These are phyloP conservation scores for Lepilemur septentrionalis DNA, from an alignment of 2,797 vertebrate genomes.

Conservation along the genomic window DNA sequence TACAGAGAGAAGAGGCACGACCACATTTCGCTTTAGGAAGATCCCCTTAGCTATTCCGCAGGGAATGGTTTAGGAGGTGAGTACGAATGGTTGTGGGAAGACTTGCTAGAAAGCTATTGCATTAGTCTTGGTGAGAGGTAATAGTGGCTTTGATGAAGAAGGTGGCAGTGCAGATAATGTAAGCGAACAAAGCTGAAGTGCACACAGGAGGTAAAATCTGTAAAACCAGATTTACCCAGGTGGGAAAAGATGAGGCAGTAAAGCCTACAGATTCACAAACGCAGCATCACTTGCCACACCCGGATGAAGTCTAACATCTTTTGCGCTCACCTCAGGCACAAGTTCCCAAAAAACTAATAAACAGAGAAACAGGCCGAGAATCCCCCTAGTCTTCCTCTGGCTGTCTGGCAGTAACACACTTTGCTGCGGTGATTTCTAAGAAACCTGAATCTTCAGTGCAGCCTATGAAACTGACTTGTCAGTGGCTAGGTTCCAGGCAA, in stretches of 20 bases:
- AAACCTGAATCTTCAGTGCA: background rate
- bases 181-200: background rate
- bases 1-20: background rate
- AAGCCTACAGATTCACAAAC: background rate
- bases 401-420: background rate
- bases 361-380: background rate
- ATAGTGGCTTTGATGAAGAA: background rate
- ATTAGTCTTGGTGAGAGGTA: background rate
- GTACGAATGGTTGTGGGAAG: background rate
- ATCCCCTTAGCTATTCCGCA: background rate
- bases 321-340: background rate
- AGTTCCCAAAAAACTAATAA: background rate
- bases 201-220: background rate
- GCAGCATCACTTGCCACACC: background rate
- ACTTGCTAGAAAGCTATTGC: background rate
- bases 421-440: background rate
- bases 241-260: background rate
- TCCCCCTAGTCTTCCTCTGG: background rate
- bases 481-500: background rate
- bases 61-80: background rate
- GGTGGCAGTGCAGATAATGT: fast-evolving
- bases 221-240: background rate
- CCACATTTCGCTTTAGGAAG: background rate
- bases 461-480: background rate
- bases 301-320: background rate